These are phyloP conservation scores for Tenthredo scrophulariae DNA, from an alignment of 2,888 invertebrate genomes.

Conservation along the genomic window DNA sequence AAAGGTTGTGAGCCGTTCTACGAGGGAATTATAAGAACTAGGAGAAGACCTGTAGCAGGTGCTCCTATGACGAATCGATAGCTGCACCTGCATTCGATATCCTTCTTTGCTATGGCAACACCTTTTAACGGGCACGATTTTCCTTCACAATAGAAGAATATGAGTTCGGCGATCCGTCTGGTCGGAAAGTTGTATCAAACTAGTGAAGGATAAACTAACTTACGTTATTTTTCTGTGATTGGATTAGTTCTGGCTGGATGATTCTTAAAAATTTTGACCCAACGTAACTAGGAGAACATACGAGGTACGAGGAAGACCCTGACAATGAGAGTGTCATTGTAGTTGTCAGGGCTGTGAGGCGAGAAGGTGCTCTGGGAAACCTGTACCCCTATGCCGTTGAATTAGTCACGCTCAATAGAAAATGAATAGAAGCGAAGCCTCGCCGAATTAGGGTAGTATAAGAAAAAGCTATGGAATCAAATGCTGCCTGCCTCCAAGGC, in stretches of 20 bases:
- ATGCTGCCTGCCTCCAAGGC: constrained; percentile 17
- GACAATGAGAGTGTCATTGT: constrained; percentile 4
- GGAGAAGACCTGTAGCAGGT: constrained; percentile 48
- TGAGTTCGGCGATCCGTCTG: not conserved
- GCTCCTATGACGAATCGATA: not conserved
- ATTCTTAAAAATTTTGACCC: constrained; percentile 54
- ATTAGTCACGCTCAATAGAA: constrained; percentile 58
- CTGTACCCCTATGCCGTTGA: constrained; percentile 23
- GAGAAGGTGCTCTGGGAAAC: constrained; percentile 1
- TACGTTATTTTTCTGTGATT: not conserved
- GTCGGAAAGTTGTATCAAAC: not conserved
- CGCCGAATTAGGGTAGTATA: constrained; percentile 64
- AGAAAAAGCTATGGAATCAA: constrained; percentile 57
- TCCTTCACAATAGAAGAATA: not conserved
- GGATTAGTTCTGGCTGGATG: constrained; percentile 50
- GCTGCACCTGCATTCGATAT: not conserved
- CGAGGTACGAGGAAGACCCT: constrained; percentile 30
- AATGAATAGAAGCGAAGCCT: constrained; percentile 64
- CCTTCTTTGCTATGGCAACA: too few relatives aligned
- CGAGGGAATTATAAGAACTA: constrained; percentile 68
- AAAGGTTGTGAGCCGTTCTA: constrained; percentile 68
- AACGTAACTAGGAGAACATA: constrained; percentile 51
- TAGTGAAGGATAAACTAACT: not conserved
- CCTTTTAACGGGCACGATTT: not conserved
- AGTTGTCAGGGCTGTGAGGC: constrained; percentile 14